phyloP scores from a whole-genome alignment of 2,113 vertebrate species.

The Plecturocebus donacophilus region DNA sequence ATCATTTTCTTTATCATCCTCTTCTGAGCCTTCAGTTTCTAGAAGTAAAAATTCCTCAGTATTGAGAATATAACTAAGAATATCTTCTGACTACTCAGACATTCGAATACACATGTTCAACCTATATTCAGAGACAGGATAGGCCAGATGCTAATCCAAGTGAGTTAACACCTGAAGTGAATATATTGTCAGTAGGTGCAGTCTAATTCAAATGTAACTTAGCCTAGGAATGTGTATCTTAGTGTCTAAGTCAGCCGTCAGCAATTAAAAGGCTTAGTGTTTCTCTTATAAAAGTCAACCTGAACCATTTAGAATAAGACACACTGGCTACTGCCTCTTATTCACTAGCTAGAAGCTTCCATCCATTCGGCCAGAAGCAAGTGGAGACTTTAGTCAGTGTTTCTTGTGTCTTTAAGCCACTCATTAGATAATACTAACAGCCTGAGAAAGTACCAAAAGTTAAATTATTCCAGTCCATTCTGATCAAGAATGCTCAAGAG shows the following conservation, averaged over 20 bases:
- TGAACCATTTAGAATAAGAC: not conserved
- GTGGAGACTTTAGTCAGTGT: not conserved
- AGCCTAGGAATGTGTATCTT: not conserved
- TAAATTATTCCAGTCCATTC: slow-evolving; percentile 29
- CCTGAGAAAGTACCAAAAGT: not conserved
- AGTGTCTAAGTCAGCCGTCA: not conserved
- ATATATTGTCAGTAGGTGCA: not conserved
- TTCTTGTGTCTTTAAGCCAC: not conserved
- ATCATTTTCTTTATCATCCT: slow-evolving; percentile 90
- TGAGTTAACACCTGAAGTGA: slow-evolving; percentile 12
- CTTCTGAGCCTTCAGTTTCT: slow-evolving; percentile 89
- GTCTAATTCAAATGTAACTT: not conserved
- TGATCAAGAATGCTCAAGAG: slow-evolving; percentile 1
- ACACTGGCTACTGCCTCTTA: not conserved
- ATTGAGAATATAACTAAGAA: slow-evolving; percentile 51
- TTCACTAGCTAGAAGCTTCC: not conserved
- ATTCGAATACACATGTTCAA: slow-evolving; percentile 24
- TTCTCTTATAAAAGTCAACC: slow-evolving; percentile 44
- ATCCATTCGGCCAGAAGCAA: not conserved
- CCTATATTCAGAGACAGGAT: slow-evolving; percentile 18
- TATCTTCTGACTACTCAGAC: not conserved
- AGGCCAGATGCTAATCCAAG: slow-evolving; percentile 1
- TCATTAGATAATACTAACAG: not conserved
- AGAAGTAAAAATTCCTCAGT: slow-evolving; percentile 65
- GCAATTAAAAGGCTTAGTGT: not conserved